Conservation (phyloP, 1,140 invertebrate species). For the Mya arenaria region DNA sequence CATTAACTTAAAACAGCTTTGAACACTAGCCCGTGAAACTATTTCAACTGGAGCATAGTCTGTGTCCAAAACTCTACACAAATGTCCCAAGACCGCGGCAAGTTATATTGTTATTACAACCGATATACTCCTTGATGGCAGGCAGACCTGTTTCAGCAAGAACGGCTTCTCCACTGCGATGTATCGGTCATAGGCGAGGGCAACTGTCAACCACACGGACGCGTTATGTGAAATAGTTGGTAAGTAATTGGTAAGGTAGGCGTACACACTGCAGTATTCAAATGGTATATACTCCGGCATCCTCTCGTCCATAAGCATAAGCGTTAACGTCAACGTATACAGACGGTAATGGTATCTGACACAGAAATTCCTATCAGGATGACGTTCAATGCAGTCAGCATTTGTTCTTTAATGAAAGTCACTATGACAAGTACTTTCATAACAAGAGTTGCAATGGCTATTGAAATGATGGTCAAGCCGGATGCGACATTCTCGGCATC, state of each 20-base stretch:
- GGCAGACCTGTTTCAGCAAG: conserved; percentile 11
- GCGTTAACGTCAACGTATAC: not conserved
- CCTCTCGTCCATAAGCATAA: conserved; percentile 22
- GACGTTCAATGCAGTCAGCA: conserved; percentile 24
- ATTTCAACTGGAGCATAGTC: conserved; percentile 47
- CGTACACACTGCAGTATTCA: conserved; percentile 16
- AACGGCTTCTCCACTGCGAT: conserved; percentile 33
- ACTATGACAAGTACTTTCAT: conserved; percentile 33
- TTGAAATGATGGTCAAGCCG: conserved; percentile 1
- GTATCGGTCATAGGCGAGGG: conserved; percentile 33
- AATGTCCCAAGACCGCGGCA: conserved; percentile 19
- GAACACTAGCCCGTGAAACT: not conserved
- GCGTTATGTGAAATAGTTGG: conserved; percentile 50
- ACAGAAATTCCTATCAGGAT: conserved; percentile 40
- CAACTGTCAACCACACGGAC: conserved; percentile 43
- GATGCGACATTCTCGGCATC: not conserved
- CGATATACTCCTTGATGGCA: conserved; percentile 15
- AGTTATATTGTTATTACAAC: conserved; percentile 10
- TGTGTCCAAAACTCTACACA: conserved; percentile 45
- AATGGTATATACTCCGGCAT: conserved; percentile 28
- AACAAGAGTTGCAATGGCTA: conserved; percentile 24
- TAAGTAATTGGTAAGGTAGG: conserved; percentile 46
- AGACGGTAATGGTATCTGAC: conserved; percentile 41
- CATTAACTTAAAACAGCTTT: not conserved
- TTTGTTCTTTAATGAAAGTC: conserved; percentile 36